Conservation (phyloP, 2,797 vertebrate genomes). For the Denticeps clupeoides region DNA sequence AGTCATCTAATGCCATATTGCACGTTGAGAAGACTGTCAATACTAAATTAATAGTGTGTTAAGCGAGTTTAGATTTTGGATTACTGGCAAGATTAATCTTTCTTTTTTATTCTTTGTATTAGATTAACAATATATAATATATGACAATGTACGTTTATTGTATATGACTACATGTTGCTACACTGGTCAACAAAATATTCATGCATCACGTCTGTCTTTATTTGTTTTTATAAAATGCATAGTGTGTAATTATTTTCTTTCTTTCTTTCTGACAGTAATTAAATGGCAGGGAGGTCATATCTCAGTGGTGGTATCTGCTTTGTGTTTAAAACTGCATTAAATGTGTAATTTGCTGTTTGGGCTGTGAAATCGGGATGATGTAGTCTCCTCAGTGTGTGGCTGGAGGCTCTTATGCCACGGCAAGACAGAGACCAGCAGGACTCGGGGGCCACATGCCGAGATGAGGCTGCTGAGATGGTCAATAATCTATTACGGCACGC, state of each 20-base stretch:
- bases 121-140: no score
- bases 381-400: conserved; percentile 21
- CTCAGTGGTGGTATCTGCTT: conserved; percentile 15
- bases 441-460: conserved; percentile 43
- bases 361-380: conserved; percentile 4
- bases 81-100: no score
- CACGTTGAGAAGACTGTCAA: no score
- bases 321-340: conserved; percentile 24
- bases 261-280: neutral
- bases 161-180: no score
- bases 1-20: no score
- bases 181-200: no score
- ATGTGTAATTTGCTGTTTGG: conserved; percentile 32
- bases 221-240: no score
- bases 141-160: no score
- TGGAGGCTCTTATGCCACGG: conserved; percentile 31
- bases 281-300: conserved; percentile 11
- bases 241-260: neutral
- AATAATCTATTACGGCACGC: conserved; percentile 72
- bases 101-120: no score
- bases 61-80: no score
- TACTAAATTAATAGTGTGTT: no score
- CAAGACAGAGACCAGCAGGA: conserved; percentile 40
- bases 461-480: conserved; percentile 64
- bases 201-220: no score